Conservation (phyloP, 2,113 vertebrate genomes). For the Heterotilapia buettikoferi region DNA sequence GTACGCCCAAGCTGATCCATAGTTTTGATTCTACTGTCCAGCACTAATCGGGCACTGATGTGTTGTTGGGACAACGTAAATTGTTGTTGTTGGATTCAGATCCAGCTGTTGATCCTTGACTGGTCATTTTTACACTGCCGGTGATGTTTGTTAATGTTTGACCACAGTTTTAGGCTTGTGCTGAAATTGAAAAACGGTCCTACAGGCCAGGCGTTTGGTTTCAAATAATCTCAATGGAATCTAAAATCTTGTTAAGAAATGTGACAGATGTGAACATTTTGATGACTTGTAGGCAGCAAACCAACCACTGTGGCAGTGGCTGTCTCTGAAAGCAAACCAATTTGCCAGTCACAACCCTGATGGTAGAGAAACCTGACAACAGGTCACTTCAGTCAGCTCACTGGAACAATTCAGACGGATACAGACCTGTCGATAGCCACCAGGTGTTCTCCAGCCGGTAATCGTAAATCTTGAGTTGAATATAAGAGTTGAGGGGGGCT, state of each 20-base stretch:
- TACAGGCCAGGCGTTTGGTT: neutral
- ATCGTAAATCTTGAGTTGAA: neutral
- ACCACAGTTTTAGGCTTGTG: neutral
- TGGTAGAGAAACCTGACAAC: neutral
- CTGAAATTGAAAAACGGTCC: neutral
- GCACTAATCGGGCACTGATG: neutral
- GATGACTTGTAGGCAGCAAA: neutral
- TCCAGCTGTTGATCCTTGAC: neutral
- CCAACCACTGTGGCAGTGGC: neutral
- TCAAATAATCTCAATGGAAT: neutral
- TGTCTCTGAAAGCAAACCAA: neutral
- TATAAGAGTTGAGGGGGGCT: neutral
- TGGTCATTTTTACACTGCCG: neutral
- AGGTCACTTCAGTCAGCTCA: neutral
- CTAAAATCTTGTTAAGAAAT: neutral
- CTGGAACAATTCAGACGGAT: neutral
- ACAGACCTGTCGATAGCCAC: neutral
- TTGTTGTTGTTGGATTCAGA: neutral
- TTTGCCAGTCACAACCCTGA: neutral
- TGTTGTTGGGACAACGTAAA: neutral
- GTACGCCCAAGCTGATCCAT: neutral
- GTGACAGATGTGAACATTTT: neutral
- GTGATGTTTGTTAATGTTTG: neutral
- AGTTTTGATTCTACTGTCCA: neutral
- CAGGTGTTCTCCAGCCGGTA: neutral